Conservation (phyloP, 2,888 invertebrate species). For the Thumatha senex region DNA sequence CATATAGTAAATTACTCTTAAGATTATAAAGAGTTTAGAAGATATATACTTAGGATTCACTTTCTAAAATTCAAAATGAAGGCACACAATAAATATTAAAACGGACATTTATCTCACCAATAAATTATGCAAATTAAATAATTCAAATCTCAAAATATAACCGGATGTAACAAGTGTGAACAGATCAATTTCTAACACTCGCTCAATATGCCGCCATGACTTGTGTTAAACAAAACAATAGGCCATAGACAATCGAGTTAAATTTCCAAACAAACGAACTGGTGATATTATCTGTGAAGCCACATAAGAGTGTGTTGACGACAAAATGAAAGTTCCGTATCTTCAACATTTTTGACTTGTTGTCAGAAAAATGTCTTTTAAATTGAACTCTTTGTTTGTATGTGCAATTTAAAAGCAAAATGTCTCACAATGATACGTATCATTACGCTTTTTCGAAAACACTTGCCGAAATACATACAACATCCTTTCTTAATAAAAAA, state of each 20-base stretch:
- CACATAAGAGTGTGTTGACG: slow-evolving; percentile 4
- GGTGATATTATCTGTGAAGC: slow-evolving; percentile 51
- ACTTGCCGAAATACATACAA: no score
- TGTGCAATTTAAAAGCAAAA: no score
- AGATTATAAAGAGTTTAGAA: no score
- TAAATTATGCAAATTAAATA: slow-evolving; percentile 27
- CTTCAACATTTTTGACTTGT: no score
- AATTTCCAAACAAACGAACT: slow-evolving; percentile 70
- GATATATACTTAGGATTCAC: background rate
- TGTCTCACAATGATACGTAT: no score
- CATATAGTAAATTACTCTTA: no score
- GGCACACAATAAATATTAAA: background rate
- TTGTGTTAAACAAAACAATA: slow-evolving; percentile 57
- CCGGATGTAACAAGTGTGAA: slow-evolving; percentile 47
- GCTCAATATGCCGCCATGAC: slow-evolving; percentile 37
- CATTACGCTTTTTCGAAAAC: no score
- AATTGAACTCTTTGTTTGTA: no score
- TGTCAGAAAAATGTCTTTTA: no score
- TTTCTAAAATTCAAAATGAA: background rate
- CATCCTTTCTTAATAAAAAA: no score
- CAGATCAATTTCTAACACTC: slow-evolving; percentile 37
- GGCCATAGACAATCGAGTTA: slow-evolving; percentile 63
- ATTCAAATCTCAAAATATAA: slow-evolving; percentile 23
- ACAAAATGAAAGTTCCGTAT: slow-evolving; percentile 1
- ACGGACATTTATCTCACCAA: slow-evolving; percentile 5